Base-by-base conservation (phyloP, 1,140 invertebrate species). In the Nephila pilipes region DNA sequence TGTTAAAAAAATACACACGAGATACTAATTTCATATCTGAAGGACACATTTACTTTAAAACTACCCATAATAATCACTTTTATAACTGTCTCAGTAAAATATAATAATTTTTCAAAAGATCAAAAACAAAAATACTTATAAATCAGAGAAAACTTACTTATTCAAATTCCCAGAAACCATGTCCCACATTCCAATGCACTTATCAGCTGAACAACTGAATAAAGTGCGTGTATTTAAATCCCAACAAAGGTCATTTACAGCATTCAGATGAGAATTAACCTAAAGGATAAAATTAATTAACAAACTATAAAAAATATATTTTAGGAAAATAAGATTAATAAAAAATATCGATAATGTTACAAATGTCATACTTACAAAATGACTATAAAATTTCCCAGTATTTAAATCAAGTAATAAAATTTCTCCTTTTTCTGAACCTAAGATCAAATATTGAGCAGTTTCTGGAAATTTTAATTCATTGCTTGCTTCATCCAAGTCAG, bases 131-230 rank as follows among this genome's bases (percentile, higher is more conserved):
- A 46, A 6, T 46, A 46, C 6, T 6, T 0, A 10, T 46, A 10
- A 46, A 46, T 46, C 22, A 25, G 1, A 65, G 25, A 12, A 22
- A 65, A 65, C n/a, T 91, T 91, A 91, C 89, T 1, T 18, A 54
- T 81, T 63, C 55, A 91, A 58, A 29, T 91, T 91, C 38, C 79
- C 79, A 91, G 75, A 83, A n/a, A 54, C 29, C 6, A 80, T 29
- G 38, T 91, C 79, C 89, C 89, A 91, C 20, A 83, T 46, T 36
- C 38, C 57, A 38, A 91, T 54, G 3, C 36, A 54, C 18, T 83
- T 81, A 54, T 91, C 89, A 20, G 14, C 46, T 25, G 89, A 91
- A 55, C 89, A 91, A 83, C 89, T 91, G 46, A 91, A 91, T n/a
- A 91, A 63, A n/a, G 29, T 63, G 63, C 1, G 46, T 54, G 75